These are phyloP conservation scores for Chlorodrepanis virens DNA, from an alignment of 2,113 vertebrate genomes.

Conservation along the genomic window DNA sequence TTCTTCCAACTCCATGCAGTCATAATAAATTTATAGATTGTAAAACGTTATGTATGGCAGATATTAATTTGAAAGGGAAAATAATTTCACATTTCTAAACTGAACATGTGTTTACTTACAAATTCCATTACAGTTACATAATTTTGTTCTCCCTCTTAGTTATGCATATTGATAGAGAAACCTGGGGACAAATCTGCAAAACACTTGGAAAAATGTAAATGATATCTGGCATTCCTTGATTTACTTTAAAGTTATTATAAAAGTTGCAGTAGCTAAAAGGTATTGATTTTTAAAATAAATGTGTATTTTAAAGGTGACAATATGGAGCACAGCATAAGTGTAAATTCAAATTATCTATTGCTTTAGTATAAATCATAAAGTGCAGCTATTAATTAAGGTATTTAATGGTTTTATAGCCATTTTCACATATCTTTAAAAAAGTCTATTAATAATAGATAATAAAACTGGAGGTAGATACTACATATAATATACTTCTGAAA, in stretches of 20 bases:
- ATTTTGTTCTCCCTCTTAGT: background rate
- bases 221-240: background rate
- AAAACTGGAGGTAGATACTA: background rate
- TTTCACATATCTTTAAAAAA: background rate
- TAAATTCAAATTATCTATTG: background rate
- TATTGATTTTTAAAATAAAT: constrained; percentile 49
- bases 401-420: background rate
- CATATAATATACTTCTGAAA: background rate
- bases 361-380: constrained; percentile 12
- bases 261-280: constrained; percentile 30
- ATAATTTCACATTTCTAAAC: background rate
- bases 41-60: background rate
- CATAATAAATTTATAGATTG: background rate
- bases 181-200: background rate
- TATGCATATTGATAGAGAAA: background rate
- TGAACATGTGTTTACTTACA: background rate
- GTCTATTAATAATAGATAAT: background rate
- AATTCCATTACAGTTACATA: background rate
- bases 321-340: background rate
- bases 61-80: constrained; percentile 9
- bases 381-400: background rate
- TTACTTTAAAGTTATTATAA: background rate
- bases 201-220: background rate
- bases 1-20: background rate
- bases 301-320: background rate